Evolutionary conservation across 2,888 invertebrate genomes (phyloP), one percentile per base, ranked within the genome.

Genomic region (Nomada goodeniana): DNA sequence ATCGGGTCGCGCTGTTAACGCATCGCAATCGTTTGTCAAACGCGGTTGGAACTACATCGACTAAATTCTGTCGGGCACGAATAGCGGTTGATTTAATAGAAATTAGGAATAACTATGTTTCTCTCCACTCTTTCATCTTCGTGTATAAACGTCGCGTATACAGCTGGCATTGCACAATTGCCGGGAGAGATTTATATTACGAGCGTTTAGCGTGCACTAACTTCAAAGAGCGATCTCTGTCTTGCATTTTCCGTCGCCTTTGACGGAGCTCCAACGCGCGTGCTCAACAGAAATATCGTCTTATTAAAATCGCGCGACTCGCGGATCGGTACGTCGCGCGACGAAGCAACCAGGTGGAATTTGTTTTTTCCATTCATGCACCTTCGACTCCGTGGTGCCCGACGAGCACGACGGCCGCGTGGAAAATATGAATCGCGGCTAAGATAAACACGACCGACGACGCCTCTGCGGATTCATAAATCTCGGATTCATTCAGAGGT

Each of bases 401-500:
- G 63, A 36, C 60, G 61, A 26, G 18, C 53, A 68, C 80, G 68
- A 79, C 72, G 79, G 57, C 47, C 11, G 20, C 42, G 59, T 15
- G 42, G 80, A 64, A 79, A 76, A 76, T 69, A 64, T 69, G 76
- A 79, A 69, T 76, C 76, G 76, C 10, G n/a, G 76, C 68, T 57
- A 61, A 82, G 65, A 74, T 80, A 82, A 82, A 82, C 69, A 70
- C 68, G 65, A 36, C 67, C 44, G 67, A 47, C 36, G 42, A 72
- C 61, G 72, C 36, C 67, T 9, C 36, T 63, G 70, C 13, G 69
- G 81, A 76, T 68, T 76, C 76, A 82, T 82, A 82, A 82, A 82
- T 82, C 82, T 81, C 63, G 68, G 73, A 80, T 73, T 80, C 80
- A 80, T 80, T 80, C 80, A 80, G 52, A 29, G 52, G 11, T 44